Conservation (phyloP, 2,113 vertebrate genomes). For the Gymnobelideus leadbeateri region DNA sequence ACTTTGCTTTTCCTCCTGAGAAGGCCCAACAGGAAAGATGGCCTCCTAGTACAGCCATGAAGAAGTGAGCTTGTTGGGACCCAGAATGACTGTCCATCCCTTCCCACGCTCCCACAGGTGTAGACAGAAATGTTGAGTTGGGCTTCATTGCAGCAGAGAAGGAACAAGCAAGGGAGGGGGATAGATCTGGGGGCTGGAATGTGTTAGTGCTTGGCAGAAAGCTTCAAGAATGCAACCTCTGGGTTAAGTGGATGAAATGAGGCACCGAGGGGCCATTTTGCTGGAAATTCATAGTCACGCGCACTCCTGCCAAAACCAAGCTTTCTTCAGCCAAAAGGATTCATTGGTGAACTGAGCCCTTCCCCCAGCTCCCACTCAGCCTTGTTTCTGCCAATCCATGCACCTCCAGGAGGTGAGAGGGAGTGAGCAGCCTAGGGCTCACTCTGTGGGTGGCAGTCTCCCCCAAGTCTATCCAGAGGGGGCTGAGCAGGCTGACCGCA, state of each 20-base stretch:
- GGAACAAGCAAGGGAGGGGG: background rate
- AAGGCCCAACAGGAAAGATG: background rate
- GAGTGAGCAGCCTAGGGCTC: background rate
- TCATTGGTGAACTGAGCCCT: constrained; percentile 10
- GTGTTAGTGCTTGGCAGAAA: constrained; percentile 70
- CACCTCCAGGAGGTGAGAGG: background rate
- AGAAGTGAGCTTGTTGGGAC: background rate
- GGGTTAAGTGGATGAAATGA: constrained; percentile 81
- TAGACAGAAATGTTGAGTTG: constrained; percentile 27
- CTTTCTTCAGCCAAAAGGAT: constrained; percentile 13
- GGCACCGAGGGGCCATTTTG: constrained; percentile 77
- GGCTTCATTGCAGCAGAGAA: background rate
- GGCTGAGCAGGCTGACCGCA: background rate
- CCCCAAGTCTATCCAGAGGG: background rate
- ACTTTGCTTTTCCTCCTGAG: background rate
- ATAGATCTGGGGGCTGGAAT: constrained; percentile 23
- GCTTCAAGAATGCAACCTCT: constrained; percentile 79
- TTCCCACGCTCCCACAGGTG: background rate
- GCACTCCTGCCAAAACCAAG: constrained; percentile 56
- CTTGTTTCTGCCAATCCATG: constrained; percentile 4
- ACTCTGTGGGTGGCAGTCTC: background rate
- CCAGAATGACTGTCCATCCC: background rate
- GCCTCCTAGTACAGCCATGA: background rate
- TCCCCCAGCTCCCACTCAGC: background rate
- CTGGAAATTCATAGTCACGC: constrained; percentile 77